These are phyloP conservation scores for Galemys pyrenaicus DNA, from an alignment of 2,113 vertebrate genomes.

Conservation along the genomic window DNA sequence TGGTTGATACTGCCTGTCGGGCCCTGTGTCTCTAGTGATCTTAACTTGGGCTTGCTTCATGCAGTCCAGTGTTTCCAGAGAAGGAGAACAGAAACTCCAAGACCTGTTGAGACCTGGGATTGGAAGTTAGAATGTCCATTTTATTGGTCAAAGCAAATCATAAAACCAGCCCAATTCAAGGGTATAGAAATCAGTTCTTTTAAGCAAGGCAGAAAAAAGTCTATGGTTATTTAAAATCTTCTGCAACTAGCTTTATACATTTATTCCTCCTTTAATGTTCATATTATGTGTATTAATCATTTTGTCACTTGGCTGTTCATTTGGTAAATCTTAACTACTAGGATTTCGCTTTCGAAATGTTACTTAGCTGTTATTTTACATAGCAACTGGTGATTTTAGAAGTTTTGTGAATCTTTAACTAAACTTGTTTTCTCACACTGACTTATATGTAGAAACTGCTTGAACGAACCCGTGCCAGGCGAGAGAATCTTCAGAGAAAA, in stretches of 20 bases:
- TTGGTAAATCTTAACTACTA: not conserved
- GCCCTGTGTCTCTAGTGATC: not conserved
- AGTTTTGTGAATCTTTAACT: constrained; percentile 3
- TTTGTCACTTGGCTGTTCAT: not conserved
- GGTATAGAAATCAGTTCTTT: not conserved
- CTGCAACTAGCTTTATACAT: not conserved
- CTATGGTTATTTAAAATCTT: constrained; percentile 19
- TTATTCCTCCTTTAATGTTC: not conserved
- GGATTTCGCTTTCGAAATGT: constrained; percentile 46
- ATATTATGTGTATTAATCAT: not conserved
- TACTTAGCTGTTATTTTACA: not conserved
- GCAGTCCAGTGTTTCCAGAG: not conserved
- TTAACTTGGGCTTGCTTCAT: not conserved
- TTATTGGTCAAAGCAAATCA: not conserved
- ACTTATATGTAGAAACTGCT: constrained; percentile 91
- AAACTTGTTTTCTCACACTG: constrained; percentile 25
- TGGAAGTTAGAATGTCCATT: not conserved
- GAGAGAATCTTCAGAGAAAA: constrained; percentile 98
- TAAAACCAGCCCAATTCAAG: not conserved
- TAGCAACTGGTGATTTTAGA: constrained; percentile 25
- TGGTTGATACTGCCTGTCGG: not conserved
- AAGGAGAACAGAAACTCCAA: not conserved
- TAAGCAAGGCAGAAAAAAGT: not conserved
- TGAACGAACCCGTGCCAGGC: constrained; percentile 95
- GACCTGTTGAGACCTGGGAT: not conserved